Conservation (phyloP, 1,140 invertebrate genomes). For the Phortica variegata region DNA sequence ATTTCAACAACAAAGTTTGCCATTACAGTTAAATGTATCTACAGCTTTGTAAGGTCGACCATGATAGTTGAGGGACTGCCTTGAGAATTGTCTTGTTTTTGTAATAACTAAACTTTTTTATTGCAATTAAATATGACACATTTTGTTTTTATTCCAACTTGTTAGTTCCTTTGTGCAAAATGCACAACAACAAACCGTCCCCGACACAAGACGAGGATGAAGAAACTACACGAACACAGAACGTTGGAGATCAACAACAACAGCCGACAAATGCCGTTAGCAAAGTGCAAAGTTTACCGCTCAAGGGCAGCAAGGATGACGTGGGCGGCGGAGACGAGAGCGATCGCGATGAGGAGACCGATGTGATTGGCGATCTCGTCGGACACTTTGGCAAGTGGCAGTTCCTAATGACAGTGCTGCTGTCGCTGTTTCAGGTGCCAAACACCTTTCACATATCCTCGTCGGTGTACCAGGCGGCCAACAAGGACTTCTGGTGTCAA, state of each 20-base stretch:
- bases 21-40: no score
- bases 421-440: conserved; percentile 73
- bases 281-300: conserved; percentile 5
- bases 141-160: background rate
- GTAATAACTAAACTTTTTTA: no score
- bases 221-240: background rate
- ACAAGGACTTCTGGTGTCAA: conserved; percentile 66
- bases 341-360: conserved; percentile 59
- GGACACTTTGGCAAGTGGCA: conserved; percentile 77
- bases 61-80: no score
- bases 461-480: conserved; percentile 65
- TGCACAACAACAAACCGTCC: conserved; percentile 50
- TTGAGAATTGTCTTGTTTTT: no score
- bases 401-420: conserved; percentile 67
- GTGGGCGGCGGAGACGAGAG: conserved; percentile 14
- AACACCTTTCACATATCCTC: conserved; percentile 76
- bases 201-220: conserved; percentile 14
- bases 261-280: conserved; percentile 3
- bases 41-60: no score
- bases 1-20: no score
- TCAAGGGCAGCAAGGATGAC: conserved; percentile 29
- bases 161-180: conserved; percentile 47
- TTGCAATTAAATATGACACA: no score
- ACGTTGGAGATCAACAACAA: conserved; percentile 3
- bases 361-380: conserved; percentile 68